Percentiles rank a stretch among this genome's conserved stretches.
Conservation (phyloP, 2,797 vertebrate genomes). For the Catharus ustulatus region DNA sequence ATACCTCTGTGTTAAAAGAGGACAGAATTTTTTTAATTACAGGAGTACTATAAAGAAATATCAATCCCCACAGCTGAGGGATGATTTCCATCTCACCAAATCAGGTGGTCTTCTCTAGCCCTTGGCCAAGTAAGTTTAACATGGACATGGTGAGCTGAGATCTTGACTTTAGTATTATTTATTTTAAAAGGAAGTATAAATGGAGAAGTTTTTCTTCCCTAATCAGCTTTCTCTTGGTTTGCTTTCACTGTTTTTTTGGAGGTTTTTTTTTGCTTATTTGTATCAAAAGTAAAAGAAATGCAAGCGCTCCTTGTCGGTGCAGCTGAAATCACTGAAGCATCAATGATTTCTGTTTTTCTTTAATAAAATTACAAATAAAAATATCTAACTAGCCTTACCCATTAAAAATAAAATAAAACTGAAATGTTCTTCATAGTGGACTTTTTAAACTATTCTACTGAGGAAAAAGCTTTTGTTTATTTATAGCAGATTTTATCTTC, state of each 20-base stretch:
- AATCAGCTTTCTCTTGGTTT: background rate
- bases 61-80: background rate
- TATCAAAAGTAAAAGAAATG: background rate
- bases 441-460: conserved; percentile 10
- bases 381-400: background rate
- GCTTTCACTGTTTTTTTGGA: background rate
- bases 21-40: background rate
- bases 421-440: background rate
- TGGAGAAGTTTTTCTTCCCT: background rate
- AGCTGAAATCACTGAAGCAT: background rate
- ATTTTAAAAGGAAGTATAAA: background rate
- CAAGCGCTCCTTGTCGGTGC: background rate
- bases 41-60: background rate
- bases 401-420: background rate
- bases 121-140: background rate
- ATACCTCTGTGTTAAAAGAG: background rate
- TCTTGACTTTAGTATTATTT: background rate
- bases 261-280: background rate
- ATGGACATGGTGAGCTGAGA: background rate
- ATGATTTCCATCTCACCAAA: background rate
- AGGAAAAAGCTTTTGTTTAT: conserved; percentile 43
- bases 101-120: background rate
- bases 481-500: conserved; percentile 20
- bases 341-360: background rate
- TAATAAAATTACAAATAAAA: background rate